Evolutionary conservation across 2,113 vertebrate species (phyloP).

Genomic region (Callospermophilus lateralis): DNA sequence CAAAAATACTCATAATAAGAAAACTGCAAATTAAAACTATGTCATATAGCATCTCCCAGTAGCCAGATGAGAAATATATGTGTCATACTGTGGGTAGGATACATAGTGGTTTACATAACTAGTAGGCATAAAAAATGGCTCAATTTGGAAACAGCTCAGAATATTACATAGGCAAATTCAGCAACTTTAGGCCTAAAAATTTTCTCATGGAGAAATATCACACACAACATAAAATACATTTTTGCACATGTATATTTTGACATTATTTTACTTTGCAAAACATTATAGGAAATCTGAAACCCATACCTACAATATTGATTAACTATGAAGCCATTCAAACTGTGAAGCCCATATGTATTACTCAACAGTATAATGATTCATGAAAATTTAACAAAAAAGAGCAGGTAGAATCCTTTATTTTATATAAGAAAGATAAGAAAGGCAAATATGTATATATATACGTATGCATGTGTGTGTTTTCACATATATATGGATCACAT

Average conservation of each 20-base stretch:
- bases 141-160: not conserved
- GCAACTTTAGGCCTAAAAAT: not conserved
- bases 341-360: not conserved
- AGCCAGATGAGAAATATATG: too few relatives aligned
- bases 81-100: not conserved
- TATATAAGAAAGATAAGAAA: not conserved
- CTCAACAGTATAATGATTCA: not conserved
- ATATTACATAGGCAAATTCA: not conserved
- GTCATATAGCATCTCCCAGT: not conserved
- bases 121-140: not conserved
- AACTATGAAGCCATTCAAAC: not conserved
- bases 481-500: not conserved
- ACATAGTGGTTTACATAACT: not conserved
- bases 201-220: not conserved
- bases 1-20: not conserved
- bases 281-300: not conserved
- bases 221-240: not conserved
- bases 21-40: not conserved
- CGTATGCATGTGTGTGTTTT: not conserved
- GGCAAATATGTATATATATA: not conserved
- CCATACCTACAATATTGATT: not conserved
- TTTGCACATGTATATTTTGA: not conserved
- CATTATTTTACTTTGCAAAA: not conserved
- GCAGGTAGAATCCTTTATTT: not conserved
- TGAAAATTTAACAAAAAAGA: not conserved